Percentiles rank a stretch among this genome's conserved stretches.
phyloP scores from a whole-genome alignment of 2,888 invertebrate species.

The Prenolepis imparis region DNA sequence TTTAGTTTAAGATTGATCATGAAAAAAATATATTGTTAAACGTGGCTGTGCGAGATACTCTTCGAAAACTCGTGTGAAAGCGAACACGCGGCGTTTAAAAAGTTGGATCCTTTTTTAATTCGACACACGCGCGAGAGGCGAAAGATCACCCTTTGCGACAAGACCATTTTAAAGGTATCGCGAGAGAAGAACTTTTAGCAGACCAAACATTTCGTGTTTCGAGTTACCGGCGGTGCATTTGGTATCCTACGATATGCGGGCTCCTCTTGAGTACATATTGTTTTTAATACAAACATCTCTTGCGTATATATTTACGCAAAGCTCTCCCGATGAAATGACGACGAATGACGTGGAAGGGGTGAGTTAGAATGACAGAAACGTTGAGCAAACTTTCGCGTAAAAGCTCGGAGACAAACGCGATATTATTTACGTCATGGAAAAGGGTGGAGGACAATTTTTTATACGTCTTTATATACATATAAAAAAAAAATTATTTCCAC shows the following conservation, averaged over 20 bases:
- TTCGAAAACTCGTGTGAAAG: constrained; percentile 74
- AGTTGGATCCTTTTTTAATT: constrained; percentile 73
- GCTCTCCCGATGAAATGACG: constrained; percentile 32
- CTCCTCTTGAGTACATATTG: constrained; percentile 71
- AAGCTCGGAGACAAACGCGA: background rate
- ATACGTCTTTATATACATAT: background rate
- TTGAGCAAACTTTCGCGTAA: constrained; percentile 30
- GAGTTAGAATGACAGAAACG: constrained; percentile 44
- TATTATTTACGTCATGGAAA: background rate
- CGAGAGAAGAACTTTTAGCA: constrained; percentile 80
- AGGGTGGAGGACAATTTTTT: background rate
- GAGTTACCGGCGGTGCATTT: constrained; percentile 72
- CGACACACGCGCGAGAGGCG: constrained; percentile 49
- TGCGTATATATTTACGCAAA: constrained; percentile 63
- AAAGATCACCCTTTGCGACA: constrained; percentile 68
- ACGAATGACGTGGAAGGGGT: constrained; percentile 49
- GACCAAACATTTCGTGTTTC: constrained; percentile 82
- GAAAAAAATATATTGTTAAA: constrained; percentile 14
- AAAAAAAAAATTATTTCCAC: background rate
- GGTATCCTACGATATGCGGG: constrained; percentile 68
- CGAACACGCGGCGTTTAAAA: constrained; percentile 73
- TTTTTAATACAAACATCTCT: constrained; percentile 72
- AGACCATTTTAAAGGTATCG: constrained; percentile 71
- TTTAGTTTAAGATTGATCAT: background rate
- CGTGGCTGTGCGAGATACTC: background rate